Evolutionary conservation across 2,797 vertebrate genomes (phyloP), one percentile per base, ranked within the genome.

Genomic region (Myioborus miniatus): DNA sequence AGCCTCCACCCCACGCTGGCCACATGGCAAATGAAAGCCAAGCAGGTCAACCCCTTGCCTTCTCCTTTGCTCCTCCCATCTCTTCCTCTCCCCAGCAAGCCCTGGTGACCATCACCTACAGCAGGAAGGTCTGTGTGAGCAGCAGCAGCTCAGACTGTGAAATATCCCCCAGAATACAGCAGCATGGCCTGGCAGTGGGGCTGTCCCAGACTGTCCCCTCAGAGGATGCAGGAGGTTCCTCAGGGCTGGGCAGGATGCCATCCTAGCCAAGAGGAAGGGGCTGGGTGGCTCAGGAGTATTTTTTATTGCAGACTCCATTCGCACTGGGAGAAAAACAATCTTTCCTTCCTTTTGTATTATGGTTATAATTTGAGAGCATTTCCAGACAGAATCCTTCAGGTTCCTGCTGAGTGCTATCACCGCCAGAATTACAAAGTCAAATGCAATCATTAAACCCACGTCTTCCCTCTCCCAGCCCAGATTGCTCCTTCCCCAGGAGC

Each of bases 351-450:
- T 95, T 94, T 94, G 79, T 86, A 75, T 96, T 89, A 77, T 15
- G 67, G 71, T 92, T 87, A 96, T 92, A 95, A 97, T 94, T 89
- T 93, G 93, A 93, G 90, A 97, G 82, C 69, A 72, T 96, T 97
- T 96, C 86, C 87, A 96, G 95, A 83, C 89, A 95, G 95, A 96
- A 96, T 71, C 88, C 93, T 95, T 78, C 91, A 89, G 78, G 89
- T 97, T 97, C 98, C 98, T 21, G 97, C 98, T 98, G 98, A 98
- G 98, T 96, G 97, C 98, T 98, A 98, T 98, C 98, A 98, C 98
- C 89, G 95, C 94, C 95, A 98, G 98, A 98, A 99, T 99, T 98
- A 98, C 98, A 98, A 99, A 99, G 98, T 98, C 98, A 99, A 99
- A 99, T 99, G 98, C 98, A 99, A 99, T 99, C 98, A 98, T 96